These are phyloP conservation scores for Microplitis manilae DNA, from an alignment of 2,888 invertebrate species.

Conservation along the genomic window DNA sequence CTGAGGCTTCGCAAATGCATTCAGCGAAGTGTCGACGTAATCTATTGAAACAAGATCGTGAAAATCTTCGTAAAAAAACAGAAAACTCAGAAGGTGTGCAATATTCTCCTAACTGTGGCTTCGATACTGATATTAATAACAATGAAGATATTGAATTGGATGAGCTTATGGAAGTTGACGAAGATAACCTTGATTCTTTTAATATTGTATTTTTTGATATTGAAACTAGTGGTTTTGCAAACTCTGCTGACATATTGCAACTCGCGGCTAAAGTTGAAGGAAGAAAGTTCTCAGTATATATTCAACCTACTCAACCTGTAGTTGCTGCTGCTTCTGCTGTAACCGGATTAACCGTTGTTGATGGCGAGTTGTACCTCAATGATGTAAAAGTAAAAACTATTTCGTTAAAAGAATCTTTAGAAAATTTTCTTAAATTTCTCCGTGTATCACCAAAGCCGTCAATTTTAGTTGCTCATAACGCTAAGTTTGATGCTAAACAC, in stretches of 20 bases:
- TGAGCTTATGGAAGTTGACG: neutral
- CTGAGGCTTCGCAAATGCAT: slow-evolving; percentile 34
- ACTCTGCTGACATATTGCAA: slow-evolving; percentile 19
- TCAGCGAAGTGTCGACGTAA: slow-evolving; percentile 35
- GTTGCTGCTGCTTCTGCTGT: neutral
- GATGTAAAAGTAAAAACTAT: slow-evolving; percentile 28
- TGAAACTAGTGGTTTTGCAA: slow-evolving; percentile 19
- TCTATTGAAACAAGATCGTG: slow-evolving; percentile 33
- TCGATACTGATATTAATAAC: slow-evolving; percentile 31
- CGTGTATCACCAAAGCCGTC: slow-evolving; percentile 20
- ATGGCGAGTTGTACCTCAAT: slow-evolving; percentile 26
- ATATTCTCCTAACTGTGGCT: slow-evolving; percentile 47
- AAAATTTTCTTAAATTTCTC: slow-evolving; percentile 28
- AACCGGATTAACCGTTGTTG: slow-evolving; percentile 29
- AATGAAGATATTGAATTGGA: slow-evolving; percentile 6
- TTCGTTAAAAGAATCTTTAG: slow-evolving; percentile 30
- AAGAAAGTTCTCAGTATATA: slow-evolving; percentile 8
- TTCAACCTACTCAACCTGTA: slow-evolving; percentile 25
- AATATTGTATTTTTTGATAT: slow-evolving; percentile 27
- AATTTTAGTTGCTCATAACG: slow-evolving; percentile 43
- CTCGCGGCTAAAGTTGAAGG: slow-evolving; percentile 23
- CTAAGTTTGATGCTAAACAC: slow-evolving; percentile 30
- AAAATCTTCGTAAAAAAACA: slow-evolving; percentile 31
- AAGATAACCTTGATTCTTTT: slow-evolving; percentile 6
- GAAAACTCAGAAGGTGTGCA: slow-evolving; percentile 44